phyloP scores from a whole-genome alignment of 1,140 invertebrate genomes.

The Sesamia nonagrioides region DNA sequence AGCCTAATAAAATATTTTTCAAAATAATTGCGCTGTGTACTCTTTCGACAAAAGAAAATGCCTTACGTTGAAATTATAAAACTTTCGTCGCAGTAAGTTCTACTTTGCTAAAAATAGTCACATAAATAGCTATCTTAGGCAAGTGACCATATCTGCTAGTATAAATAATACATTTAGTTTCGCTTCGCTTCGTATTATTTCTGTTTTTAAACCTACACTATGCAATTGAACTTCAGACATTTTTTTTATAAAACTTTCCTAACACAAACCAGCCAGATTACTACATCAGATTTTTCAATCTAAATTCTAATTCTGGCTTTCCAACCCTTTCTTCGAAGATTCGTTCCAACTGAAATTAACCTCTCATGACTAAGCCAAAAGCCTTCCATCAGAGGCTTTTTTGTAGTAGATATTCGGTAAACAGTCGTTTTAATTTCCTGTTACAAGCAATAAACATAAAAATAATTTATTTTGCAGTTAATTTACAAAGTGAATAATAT shows the following conservation, averaged over 20 bases:
- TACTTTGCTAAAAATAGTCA: too few species aligned
- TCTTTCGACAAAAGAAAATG: neutral
- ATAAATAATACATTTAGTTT: too few species aligned
- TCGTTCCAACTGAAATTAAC: slow-evolving; percentile 7
- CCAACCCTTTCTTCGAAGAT: slow-evolving; percentile 1
- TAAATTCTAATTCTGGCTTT: neutral
- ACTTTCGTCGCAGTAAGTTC: too few species aligned
- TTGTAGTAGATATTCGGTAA: too few species aligned
- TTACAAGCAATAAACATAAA: neutral
- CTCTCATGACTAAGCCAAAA: slow-evolving; percentile 11
- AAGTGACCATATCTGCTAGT: too few species aligned
- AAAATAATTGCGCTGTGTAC: neutral
- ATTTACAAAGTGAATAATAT: too few species aligned
- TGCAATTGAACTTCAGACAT: neutral
- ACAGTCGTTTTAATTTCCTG: neutral
- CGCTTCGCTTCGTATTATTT: too few species aligned
- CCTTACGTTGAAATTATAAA: too few species aligned
- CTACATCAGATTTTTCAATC: neutral
- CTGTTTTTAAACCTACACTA: neutral
- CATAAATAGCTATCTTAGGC: too few species aligned
- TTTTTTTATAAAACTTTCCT: neutral
- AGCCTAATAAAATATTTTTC: neutral
- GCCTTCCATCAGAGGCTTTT: neutral
- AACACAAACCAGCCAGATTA: neutral
- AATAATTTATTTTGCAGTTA: neutral